Evolutionary conservation across 2,797 vertebrate genomes (phyloP), one percentile per base, ranked within the genome.

Genomic region (Sylvia borin): DNA sequence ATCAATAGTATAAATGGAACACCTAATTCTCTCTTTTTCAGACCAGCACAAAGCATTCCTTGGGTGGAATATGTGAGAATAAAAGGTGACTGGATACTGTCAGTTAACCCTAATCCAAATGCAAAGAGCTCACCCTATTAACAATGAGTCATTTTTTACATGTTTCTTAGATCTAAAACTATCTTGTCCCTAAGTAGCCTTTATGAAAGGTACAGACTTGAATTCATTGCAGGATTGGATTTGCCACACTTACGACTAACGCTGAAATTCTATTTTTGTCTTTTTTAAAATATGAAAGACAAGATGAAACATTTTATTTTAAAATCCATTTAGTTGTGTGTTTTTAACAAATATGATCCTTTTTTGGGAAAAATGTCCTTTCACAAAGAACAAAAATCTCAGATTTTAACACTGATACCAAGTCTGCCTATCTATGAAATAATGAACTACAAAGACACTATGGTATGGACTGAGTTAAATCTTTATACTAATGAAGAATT

Each of bases 31-130:
- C 68, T 93, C 96, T 97, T 97, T 97, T 96, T 95, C 93, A 95
- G 96, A 82, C 74, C 40, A 45, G 85, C 85, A 97, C 93, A 95
- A 96, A 97, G 96, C 95, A 78, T 97, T 95, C 89, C 95, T 95
- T 92, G 38, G 26, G 93, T 96, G 10, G 95, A 91, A 92, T 96
- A 94, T 82, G 80, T 93, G 18, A 38, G 86, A 97, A 96, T 95
- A 93, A 97, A 97, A 96, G 93, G 95, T 95, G 96, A 97, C 75
- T 61, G 95, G 97, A 96, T 93, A 85, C 97, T 95, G 95, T 96
- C 96, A 93, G 95, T 97, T 96, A 96, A 96, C 95, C 97, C 96
- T 97, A 97, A 98, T 97, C 97, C 97, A 96, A 97, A 97, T 97
- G 97, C 96, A 97, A 97, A 97, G 97, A 96, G 88, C 94, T 97